Percentiles rank a stretch among this genome's conserved stretches.
These are phyloP conservation scores for Anguilla anguilla DNA, from an alignment of 2,797 vertebrate genomes.

Conservation along the genomic window DNA sequence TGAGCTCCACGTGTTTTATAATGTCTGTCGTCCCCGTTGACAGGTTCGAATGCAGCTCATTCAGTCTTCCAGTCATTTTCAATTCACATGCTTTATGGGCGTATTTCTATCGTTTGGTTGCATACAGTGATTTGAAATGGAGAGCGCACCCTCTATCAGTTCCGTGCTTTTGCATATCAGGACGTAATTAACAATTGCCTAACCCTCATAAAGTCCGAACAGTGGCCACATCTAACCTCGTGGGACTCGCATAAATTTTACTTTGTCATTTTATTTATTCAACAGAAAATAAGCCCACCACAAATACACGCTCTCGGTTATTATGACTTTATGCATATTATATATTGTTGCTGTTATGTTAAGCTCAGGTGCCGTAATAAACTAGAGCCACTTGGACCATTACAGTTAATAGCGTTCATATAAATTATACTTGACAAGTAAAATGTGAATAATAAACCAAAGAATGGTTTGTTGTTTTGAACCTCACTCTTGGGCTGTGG, in stretches of 20 bases:
- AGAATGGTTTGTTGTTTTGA: not conserved
- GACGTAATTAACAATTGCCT: too few species aligned
- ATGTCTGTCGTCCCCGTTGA: not conserved
- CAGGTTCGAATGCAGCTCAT: not conserved
- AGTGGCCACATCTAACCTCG: too few species aligned
- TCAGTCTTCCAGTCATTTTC: not conserved
- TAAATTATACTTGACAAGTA: not conserved
- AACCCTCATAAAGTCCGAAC: too few species aligned
- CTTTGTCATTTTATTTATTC: too few species aligned
- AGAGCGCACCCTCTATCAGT: too few species aligned
- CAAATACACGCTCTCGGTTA: too few species aligned
- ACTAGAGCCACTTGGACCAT: not conserved
- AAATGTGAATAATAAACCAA: not conserved
- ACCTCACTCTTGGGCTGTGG: not conserved
- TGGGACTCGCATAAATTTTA: too few species aligned
- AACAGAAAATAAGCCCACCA: too few species aligned
- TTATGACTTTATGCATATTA: not conserved
- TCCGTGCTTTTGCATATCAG: too few species aligned
- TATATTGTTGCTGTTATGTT: not conserved
- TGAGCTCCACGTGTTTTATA: not conserved
- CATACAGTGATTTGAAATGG: too few species aligned
- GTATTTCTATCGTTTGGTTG: not conserved
- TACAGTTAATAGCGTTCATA: not conserved
- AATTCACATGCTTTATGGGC: not conserved
- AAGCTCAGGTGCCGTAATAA: not conserved